Conservation (phyloP, 2,888 invertebrate genomes). For the Anorthoa munda region DNA sequence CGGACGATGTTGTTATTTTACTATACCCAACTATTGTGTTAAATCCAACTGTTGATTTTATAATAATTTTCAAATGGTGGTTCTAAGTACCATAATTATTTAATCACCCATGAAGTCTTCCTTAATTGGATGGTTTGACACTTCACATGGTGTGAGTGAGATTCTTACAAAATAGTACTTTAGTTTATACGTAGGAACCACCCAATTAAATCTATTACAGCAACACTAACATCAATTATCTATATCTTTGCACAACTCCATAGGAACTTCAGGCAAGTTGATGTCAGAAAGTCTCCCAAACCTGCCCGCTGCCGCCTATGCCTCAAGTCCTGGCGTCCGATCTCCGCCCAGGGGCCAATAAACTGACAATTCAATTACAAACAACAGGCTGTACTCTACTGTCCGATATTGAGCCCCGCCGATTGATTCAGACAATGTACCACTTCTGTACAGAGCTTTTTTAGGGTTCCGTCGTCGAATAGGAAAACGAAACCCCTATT, state of each 20-base stretch:
- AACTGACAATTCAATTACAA: slow-evolving; percentile 82
- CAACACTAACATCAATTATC: neutral
- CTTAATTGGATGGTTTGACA: no score
- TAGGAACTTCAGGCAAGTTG: neutral
- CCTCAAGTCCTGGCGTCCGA: slow-evolving; percentile 51
- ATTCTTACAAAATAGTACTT: no score
- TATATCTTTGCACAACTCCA: neutral
- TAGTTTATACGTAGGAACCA: neutral
- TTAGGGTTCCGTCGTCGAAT: slow-evolving; percentile 1
- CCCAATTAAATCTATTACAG: neutral
- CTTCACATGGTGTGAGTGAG: no score
- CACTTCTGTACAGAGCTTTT: slow-evolving; percentile 58
- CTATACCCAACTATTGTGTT: no score
- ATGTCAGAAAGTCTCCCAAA: slow-evolving; percentile 19
- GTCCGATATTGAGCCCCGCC: slow-evolving; percentile 66
- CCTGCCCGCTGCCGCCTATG: slow-evolving; percentile 45
- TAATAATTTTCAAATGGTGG: neutral
- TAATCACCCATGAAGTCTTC: no score
- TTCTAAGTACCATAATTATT: neutral
- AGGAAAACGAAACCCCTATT: no score
- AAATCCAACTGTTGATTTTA: neutral
- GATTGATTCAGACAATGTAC: slow-evolving; percentile 70
- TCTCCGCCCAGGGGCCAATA: slow-evolving; percentile 76
- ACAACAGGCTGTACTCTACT: slow-evolving; percentile 71
- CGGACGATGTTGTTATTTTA: no score